A percentile compares a stretch with the other conserved stretches of the same genome.
These are phyloP conservation scores for Scalopus aquaticus DNA, from an alignment of 2,113 vertebrate genomes.

Conservation along the genomic window DNA sequence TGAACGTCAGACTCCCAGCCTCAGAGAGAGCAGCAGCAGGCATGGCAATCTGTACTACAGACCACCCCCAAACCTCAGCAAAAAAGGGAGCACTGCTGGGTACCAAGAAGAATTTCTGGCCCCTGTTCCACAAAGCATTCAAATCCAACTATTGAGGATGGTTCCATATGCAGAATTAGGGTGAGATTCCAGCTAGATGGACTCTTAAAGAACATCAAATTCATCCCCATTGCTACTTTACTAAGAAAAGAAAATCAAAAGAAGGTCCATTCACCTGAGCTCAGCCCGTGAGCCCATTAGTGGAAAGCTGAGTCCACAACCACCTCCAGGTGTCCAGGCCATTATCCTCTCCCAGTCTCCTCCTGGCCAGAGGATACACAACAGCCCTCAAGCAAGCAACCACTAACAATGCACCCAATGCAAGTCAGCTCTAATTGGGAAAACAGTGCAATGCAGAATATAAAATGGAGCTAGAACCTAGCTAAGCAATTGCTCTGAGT, in stretches of 20 bases:
- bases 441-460: neutral
- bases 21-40: neutral
- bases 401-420: neutral
- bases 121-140: too few relatives aligned
- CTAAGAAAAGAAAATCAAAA: neutral
- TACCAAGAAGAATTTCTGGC: neutral
- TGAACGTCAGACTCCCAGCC: neutral
- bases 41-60: neutral
- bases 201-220: neutral
- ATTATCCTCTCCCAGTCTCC: neutral
- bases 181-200: neutral
- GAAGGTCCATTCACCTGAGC: neutral
- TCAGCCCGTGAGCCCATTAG: neutral
- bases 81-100: neutral
- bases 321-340: neutral
- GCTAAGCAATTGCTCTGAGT: neutral
- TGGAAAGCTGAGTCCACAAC: neutral
- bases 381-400: neutral
- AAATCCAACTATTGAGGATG: neutral
- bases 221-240: neutral
- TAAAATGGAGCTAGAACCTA: neutral
- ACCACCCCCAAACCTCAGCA: neutral
- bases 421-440: neutral
- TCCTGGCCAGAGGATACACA: neutral
- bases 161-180: neutral